Evolutionary conservation across 1,140 invertebrate species (phyloP), one percentile per base, ranked within the genome.

Genomic region (Ceratosolen fusciceps): DNA sequence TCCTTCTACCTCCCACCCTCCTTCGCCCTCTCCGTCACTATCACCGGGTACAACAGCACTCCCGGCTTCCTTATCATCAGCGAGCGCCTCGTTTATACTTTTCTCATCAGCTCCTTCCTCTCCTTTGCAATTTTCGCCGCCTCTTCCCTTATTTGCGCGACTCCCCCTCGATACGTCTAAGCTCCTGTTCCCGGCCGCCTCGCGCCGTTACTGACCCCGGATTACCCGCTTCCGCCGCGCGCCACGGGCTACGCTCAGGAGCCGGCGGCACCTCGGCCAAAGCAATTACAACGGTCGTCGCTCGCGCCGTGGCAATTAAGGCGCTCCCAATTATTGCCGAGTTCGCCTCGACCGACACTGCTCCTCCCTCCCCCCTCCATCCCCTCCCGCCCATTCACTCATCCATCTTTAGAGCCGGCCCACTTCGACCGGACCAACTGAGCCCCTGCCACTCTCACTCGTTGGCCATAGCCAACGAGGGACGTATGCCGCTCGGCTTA

Each of bases 241-340:
- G 31, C 68, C 47, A 14, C 39, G 10, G 14, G 31, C 24, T 54
- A 77, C 80, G 62, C 65, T 65, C 60, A 47, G 1, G 49, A 43
- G 75, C 77, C 49, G 58, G 80, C 85, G 80, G 84, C 84, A 85
- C 85, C 85, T 87, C 84, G 85, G 83, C 78, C 81, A 81, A 84
- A 85, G 82, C 87, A 87, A 88, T 87, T 87, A 86, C 86, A 88
- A 86, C 86, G 86, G 86, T 86, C 87, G 86, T 87, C 86, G 86
- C 86, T 87, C 86, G 86, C 85, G 79, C 84, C 84, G 81, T 84
- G 83, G 86, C 87, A 87, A 88, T 88, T 88, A 88, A 86, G 87
- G 85, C 85, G 85, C 86, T 86, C 85, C 88, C 85, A 88, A 88
- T 89, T 89, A 88, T 87, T 86, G 82, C 85, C 83, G 49, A 62